phyloP scores from a whole-genome alignment of 2,113 vertebrate genomes.

The Mastomys coucha region DNA sequence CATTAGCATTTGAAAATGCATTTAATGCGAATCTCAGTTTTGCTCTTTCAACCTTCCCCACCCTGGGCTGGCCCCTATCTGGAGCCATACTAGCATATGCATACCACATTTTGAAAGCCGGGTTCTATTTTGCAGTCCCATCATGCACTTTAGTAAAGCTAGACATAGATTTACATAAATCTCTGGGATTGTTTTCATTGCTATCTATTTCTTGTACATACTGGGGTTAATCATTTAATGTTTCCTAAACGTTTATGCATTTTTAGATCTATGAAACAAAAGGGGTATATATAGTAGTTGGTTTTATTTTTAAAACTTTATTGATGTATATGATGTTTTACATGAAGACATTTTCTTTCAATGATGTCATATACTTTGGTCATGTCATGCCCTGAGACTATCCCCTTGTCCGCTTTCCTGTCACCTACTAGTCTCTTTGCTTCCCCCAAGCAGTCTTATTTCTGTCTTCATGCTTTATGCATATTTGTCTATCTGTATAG shows the following conservation, averaged over 20 bases:
- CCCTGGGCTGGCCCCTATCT: neutral
- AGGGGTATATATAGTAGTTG: neutral
- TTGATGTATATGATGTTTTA: neutral
- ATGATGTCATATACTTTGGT: neutral
- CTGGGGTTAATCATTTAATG: constrained; percentile 1
- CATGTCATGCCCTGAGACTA: neutral
- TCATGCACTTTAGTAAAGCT: constrained; percentile 28
- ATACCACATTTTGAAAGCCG: neutral
- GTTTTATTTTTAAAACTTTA: neutral
- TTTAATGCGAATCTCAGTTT: neutral
- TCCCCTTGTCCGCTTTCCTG: neutral
- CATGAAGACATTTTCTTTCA: neutral
- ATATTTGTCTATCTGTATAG: neutral
- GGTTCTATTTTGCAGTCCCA: neutral
- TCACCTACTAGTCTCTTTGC: neutral
- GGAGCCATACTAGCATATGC: neutral
- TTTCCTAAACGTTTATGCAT: constrained; percentile 11
- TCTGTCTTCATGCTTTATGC: neutral
- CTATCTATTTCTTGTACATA: neutral
- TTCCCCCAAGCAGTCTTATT: no score
- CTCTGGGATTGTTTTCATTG: neutral
- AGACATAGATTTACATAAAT: neutral
- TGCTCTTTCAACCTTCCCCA: neutral
- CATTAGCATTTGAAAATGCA: constrained; percentile 30
- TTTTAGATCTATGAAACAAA: neutral